Base-by-base conservation (phyloP, 2,113 vertebrate genomes). In the Campylomormyrus numenius region DNA sequence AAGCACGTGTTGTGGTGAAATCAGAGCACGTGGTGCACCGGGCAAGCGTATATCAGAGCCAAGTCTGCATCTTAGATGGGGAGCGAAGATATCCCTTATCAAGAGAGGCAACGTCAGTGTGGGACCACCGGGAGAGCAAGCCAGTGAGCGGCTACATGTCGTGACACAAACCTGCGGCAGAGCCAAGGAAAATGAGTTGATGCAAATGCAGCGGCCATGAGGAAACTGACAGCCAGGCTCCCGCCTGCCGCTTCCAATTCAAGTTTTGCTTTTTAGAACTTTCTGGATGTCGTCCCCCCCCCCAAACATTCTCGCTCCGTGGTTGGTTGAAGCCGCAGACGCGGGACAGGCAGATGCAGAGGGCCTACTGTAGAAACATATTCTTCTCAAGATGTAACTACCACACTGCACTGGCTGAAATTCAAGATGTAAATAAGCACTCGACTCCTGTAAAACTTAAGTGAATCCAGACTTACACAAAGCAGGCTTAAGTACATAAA, bases 41-140 rank as follows among this genome's bases (percentile, higher is more conserved):
- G 83, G 62, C n/a, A 70, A 11, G 62, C 10, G 62, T 27, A 27
- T 42, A 27, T 80, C 90, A 92, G 90, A 89, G 87, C 5, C 24
- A 89, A 46, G 11, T 89, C 90, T 88, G 91, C 92, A 93, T 0
- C 92, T 92, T 88, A 74, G 94, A 96, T 95, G 93, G 91, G 91
- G 92, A 83, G 90, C 90, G 84, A 11, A 93, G 95, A 97, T 96
- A 96, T 92, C 87, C 90, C 92, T 93, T 93, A 96, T 96, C 95
- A 95, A 93, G 88, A 89, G 90, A 93, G 91, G 92, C 92, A 80
- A 91, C 92, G 94, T 94, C 93, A 92, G 93, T 93, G 93, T 49
- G 13, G 94, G 96, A 97, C 96, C 97, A 97, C 96, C 96, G 58
- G 94, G 90, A 56, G 90, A 93, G 93, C 90, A 31, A 70, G 62